Evolutionary conservation across 1,140 invertebrate species (phyloP).

Genomic region (Apis mellifera): Amel_HAv3.1 CM009939.2:3301001-3301500

Average conservation of each 20-base stretch:
- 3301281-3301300: constrained; percentile 58
- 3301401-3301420: not conserved
- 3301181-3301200: constrained; percentile 17
- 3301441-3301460: not conserved
- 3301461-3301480: not conserved
- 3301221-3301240: constrained; percentile 41
- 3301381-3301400: not conserved
- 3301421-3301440: not conserved
- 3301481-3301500: not conserved
- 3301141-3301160: constrained; percentile 9
- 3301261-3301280: constrained; percentile 8
- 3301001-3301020: not conserved
- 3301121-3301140: constrained; percentile 1
- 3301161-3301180: constrained; percentile 18
- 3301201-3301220: constrained; percentile 13
- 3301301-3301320: constrained; percentile 60
- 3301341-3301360: constrained; percentile 51
- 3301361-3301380: not conserved
- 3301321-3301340: constrained; percentile 68
- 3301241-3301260: constrained; percentile 7
- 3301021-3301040: not conserved
- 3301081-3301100: not conserved
- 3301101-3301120: not conserved
- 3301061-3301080: not conserved
- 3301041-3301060: not conserved